Base-by-base conservation (phyloP, 64 coral and sea anemone genomes). In the Pocillopora damicornis region DNA sequence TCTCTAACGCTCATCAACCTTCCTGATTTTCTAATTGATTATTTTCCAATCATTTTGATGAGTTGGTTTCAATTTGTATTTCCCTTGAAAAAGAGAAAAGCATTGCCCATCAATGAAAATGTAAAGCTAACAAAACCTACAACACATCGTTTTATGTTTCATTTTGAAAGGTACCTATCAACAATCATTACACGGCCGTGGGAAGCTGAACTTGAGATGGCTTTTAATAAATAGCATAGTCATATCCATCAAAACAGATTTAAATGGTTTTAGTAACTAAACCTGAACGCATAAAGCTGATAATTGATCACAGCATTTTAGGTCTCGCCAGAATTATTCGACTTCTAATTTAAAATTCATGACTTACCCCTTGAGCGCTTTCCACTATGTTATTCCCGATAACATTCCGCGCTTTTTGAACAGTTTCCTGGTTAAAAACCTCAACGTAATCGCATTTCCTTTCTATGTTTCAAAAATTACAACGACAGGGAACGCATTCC, bases 401-500 rank as follows among this genome's bases (percentile, higher is more conserved):
- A 72, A 68, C 81, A 85, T 85, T 85, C 81, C 72, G 73, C 16
- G 37, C 81, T 58, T 30, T 42, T 18, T 7, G 15, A 72, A 14
- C 65, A 58, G 81, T 85, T 72, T 72, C 81, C 81, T 20, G 57
- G 64, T 20, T 20, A 3, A 17, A 85, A 77, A 85, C 65, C 57
- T 51, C 42, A 23, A 71, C 61, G 16, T 63, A 63, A 63, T 13
- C 61, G 12, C 2, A 17, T 17, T 15, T 17, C 13, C 67, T 71
- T 69, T 71, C 18, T 71, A 20, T 23, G 2, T 71, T 71, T 67
- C 64, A 20, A 1, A 73, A 71, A 85, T 85, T 18, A 73, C 12
- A 26, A 58, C 15, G 22, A 65, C 62, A 13, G 1, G 45, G 68
- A 42, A 58, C 64, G 25, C n/a, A 71, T 25, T 71, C 18, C 7